These are phyloP conservation scores for Venustoraphidia nigricollis DNA, from an alignment of 2,888 invertebrate genomes.

Conservation along the genomic window DNA sequence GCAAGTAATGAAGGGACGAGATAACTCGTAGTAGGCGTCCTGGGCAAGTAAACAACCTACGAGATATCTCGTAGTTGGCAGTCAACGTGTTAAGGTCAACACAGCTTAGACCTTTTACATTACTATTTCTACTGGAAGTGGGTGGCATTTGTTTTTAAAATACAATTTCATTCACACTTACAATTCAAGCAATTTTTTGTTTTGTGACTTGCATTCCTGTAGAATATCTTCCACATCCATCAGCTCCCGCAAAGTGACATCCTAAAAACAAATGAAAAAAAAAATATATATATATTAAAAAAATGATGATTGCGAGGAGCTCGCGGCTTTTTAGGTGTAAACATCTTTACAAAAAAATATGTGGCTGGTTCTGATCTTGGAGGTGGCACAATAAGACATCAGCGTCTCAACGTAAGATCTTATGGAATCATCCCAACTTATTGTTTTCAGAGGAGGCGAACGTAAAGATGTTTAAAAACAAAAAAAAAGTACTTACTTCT, in stretches of 20 bases:
- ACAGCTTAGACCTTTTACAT: too few species aligned
- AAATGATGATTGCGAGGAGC: conserved; percentile 1
- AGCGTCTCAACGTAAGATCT: not conserved
- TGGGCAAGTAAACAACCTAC: too few species aligned
- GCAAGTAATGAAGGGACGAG: too few species aligned
- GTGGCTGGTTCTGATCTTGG: not conserved
- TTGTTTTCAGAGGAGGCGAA: not conserved
- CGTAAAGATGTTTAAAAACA: conserved; percentile 1
- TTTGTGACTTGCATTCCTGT: conserved; percentile 88
- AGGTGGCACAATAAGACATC: not conserved
- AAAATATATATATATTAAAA: conserved; percentile 11
- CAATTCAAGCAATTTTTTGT: conserved; percentile 82
- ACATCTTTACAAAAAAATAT: not conserved
- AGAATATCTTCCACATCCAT: conserved; percentile 91
- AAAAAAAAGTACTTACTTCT: conserved; percentile 38
- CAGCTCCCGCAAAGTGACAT: conserved; percentile 77
- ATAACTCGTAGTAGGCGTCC: too few species aligned
- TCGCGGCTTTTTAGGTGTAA: not conserved
- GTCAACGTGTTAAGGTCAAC: too few species aligned
- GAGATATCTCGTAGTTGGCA: too few species aligned
- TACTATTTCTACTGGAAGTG: too few species aligned
- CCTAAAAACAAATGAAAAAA: conserved; percentile 40
- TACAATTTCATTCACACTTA: conserved; percentile 38
- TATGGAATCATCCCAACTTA: not conserved
- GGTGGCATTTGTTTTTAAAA: not conserved